Base-by-base conservation (phyloP, 2,888 invertebrate genomes). In the Griposia aprilina region DNA sequence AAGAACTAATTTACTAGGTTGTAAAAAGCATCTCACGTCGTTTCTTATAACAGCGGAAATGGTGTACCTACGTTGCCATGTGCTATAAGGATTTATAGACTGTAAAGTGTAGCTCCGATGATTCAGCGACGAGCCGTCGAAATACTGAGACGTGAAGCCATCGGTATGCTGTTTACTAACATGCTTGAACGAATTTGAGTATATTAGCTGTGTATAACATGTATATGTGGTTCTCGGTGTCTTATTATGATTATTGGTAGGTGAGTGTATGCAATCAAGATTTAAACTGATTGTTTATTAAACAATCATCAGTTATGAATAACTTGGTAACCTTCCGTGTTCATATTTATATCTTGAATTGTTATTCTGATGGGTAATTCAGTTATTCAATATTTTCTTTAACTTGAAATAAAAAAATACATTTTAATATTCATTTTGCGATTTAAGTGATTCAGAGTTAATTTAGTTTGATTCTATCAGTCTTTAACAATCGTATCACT, bases 91-190 rank as follows among this genome's bases (percentile, higher is more conserved):
- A 91, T 89, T 89, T 91, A 89, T 90, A 86, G 82, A 85, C 88
- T 90, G 88, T 91, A 89, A 92, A 89, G 71, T 81, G 72, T 85
- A 81, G 65, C 78, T 81, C 17, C 66, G 87, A 90, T 93, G 91
- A 92, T 90, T 92, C 92, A 93, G 85, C 89, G 84, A 87, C 81
- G 36, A 26, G 13, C 59, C 52, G 41, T 48, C 60, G 83, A 90
- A 90, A 90, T 90, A 88, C 85, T 88, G 88, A 91, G 89, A 91
- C 89, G 87, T 89, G 91, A 94, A 94, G 89, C 91, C 92, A 86
- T 87, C 87, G 86, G 84, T 93, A 93, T 94, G 93, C 87, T 83
- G 90, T 90, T 85, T 84, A 81, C 83, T 83, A 82, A 80, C 76
- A 78, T 74, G 65, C 72, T 75, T 83, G 63, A 80, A 76, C 48